phyloP scores from a whole-genome alignment of 1,140 invertebrate species.

The Zaprionus capensis region DNA sequence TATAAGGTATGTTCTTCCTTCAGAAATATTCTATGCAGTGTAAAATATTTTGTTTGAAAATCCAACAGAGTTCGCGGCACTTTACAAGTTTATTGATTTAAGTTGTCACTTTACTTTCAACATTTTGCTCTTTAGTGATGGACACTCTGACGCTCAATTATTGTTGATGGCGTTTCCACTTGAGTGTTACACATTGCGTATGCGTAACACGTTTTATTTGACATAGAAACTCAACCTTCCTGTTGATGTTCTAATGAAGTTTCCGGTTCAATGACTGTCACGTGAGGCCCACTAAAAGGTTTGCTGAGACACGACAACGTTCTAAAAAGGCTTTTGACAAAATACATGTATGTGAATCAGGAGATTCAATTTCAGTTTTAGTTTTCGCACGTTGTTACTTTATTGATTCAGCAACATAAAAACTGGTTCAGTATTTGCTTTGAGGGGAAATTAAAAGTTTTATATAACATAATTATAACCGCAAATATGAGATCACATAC shows the following conservation, averaged over 20 bases:
- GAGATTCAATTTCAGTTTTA: background rate
- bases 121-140: conserved; percentile 18
- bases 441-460: background rate
- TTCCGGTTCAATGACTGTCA: conserved; percentile 28
- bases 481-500: background rate
- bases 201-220: conserved; percentile 8
- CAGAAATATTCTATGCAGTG: background rate
- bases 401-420: background rate
- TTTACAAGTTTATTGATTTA: conserved; percentile 12
- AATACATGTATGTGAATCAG: background rate
- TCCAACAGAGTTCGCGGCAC: background rate
- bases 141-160: conserved; percentile 21
- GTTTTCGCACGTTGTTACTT: background rate
- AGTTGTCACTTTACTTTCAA: conserved; percentile 1
- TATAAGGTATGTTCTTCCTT: too few relatives aligned
- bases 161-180: conserved; percentile 13
- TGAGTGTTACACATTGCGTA: conserved; percentile 5
- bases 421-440: background rate
- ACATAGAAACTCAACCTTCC: background rate
- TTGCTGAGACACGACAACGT: background rate
- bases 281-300: conserved; percentile 21
- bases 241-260: conserved; percentile 10
- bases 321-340: background rate
- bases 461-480: background rate
- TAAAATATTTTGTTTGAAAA: background rate